phyloP scores from a whole-genome alignment of 2,888 invertebrate species.

The Melanotus villosus region DNA sequence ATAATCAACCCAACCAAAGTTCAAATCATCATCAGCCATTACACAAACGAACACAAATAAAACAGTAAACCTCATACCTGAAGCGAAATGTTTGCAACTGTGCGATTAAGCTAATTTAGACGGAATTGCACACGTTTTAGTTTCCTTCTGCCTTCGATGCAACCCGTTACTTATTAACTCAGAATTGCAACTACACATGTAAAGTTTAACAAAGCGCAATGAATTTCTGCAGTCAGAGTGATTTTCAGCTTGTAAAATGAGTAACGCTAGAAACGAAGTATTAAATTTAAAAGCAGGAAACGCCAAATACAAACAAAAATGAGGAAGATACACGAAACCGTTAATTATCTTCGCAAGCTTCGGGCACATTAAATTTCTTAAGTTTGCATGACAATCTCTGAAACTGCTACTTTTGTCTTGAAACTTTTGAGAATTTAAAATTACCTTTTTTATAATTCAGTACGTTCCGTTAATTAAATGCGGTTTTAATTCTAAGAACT shows the following conservation, averaged over 20 bases:
- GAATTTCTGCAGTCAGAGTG: neutral
- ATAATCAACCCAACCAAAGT: neutral
- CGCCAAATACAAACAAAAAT: neutral
- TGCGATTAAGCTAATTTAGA: neutral
- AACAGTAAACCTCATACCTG: neutral
- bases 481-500: no score
- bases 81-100: neutral
- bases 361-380: neutral
- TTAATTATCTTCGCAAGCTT: neutral
- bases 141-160: neutral
- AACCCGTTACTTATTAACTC: no score
- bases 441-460: neutral
- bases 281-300: neutral
- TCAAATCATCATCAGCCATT: neutral
- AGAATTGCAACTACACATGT: neutral
- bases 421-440: no score
- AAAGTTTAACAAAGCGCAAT: neutral
- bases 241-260: neutral
- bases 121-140: neutral
- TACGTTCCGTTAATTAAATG: no score
- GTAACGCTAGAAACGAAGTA: neutral
- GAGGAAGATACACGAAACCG: neutral
- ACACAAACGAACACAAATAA: slow-evolving; percentile 2
- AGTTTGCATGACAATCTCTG: neutral
- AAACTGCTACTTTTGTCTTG: neutral